Conservation (phyloP, 2,797 vertebrate genomes). For the Halcyon chelicuti region DNA sequence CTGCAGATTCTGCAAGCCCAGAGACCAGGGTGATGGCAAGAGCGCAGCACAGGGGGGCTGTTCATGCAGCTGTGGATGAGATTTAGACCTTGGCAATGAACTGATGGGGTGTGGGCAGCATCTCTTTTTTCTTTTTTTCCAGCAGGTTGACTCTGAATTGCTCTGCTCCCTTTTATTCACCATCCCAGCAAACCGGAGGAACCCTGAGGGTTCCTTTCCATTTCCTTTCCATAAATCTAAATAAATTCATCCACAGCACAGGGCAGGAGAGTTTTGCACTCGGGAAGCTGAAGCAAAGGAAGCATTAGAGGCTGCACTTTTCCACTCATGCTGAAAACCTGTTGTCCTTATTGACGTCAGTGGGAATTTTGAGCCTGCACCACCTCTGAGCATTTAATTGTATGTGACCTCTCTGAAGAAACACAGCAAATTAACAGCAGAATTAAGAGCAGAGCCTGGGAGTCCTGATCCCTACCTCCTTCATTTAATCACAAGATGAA, state of each 20-base stretch:
- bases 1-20: not conserved
- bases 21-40: not conserved
- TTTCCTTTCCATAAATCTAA: not conserved
- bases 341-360: not conserved
- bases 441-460: not conserved
- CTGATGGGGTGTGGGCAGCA: accelerated
- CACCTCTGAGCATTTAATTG: not conserved
- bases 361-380: not conserved
- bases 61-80: accelerated
- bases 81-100: not conserved
- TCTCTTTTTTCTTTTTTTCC: not conserved
- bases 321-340: not conserved
- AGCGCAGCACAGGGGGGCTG: accelerated
- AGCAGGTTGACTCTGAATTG: not conserved
- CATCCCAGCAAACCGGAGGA: not conserved
- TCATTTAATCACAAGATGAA: not conserved
- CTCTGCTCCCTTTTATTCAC: not conserved
- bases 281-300: not conserved
- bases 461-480: not conserved
- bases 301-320: not conserved
- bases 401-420: not conserved
- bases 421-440: not conserved
- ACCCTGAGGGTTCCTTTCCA: not conserved
- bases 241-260: not conserved
- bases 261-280: not conserved